Evolutionary conservation across 2,797 vertebrate genomes (phyloP).

Genomic region (Chromis chromis): DNA sequence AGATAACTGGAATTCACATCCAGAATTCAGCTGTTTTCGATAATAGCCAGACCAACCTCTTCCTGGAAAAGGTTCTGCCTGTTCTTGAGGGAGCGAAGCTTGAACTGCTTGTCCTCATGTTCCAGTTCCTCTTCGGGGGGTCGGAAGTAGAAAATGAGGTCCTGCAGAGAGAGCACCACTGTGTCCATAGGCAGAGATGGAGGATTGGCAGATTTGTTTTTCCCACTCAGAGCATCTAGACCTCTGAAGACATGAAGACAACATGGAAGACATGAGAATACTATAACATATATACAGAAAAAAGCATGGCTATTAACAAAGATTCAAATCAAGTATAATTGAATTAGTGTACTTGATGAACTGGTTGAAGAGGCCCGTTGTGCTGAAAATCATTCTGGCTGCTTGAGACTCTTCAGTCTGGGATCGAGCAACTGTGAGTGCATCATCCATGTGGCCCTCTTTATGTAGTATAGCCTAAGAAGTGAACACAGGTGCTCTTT

Average conservation of each 20-base stretch:
- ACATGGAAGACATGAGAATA: not conserved
- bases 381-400: constrained; percentile 94
- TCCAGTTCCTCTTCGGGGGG: constrained; percentile 93
- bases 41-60: constrained; percentile 82
- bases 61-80: constrained; percentile 96
- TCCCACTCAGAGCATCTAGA: constrained; percentile 91
- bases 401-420: constrained; percentile 94
- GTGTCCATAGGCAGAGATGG: constrained; percentile 88
- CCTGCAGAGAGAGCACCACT: constrained; percentile 91
- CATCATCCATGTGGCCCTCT: constrained; percentile 97
- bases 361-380: constrained; percentile 90
- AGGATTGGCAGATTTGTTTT: constrained; percentile 86
- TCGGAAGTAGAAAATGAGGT: constrained; percentile 93
- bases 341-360: constrained; percentile 89
- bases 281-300: not conserved
- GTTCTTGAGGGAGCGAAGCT: constrained; percentile 93
- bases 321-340: not conserved
- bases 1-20: not conserved
- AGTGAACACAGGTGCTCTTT: constrained; percentile 19
- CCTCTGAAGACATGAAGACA: constrained; percentile 77
- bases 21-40: constrained; percentile 4
- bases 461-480: constrained; percentile 93
- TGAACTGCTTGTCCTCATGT: constrained; percentile 94
- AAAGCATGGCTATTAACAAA: not conserved
- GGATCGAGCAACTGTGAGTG: constrained; percentile 91